These are phyloP conservation scores for Unio delphinus DNA, from an alignment of 2,888 invertebrate genomes.

Conservation along the genomic window DNA sequence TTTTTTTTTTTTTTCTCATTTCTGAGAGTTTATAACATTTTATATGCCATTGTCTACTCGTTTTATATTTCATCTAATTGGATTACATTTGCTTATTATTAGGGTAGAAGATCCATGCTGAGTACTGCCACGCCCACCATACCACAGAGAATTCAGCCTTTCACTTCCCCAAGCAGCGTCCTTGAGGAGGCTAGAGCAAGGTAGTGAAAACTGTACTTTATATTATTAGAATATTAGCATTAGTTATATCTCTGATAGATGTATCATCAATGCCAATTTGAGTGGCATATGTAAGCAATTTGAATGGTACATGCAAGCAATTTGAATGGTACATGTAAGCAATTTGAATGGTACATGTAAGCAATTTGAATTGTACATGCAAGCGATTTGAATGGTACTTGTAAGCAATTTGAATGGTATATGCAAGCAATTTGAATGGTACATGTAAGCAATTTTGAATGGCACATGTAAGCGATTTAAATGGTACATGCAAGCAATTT, in stretches of 20 bases:
- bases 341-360: too few species aligned
- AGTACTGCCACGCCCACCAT: slow-evolving; percentile 45
- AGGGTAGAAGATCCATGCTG: slow-evolving; percentile 30
- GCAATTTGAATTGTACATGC: too few species aligned
- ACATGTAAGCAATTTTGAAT: too few species aligned
- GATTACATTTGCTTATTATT: slow-evolving; percentile 6
- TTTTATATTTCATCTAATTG: not conserved
- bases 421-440: too few species aligned
- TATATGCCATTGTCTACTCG: not conserved
- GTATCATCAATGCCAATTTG: not conserved
- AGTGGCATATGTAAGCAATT: not conserved
- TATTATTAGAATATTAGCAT: not conserved
- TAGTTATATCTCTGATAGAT: not conserved
- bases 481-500: too few species aligned
- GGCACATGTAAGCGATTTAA: too few species aligned
- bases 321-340: too few species aligned
- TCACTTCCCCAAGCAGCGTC: slow-evolving; percentile 51
- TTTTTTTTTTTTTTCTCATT: too few species aligned
- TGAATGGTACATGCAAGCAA: not conserved
- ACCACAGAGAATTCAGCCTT: slow-evolving; percentile 43
- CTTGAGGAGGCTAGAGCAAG: slow-evolving; percentile 66
- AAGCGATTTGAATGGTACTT: too few species aligned
- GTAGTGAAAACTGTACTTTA: slow-evolving; percentile 25
- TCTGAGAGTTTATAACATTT: not conserved
- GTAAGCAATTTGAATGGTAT: too few species aligned